Evolutionary conservation across 2,888 invertebrate genomes (phyloP).

Genomic region (Temnothorax rugatulus): DNA sequence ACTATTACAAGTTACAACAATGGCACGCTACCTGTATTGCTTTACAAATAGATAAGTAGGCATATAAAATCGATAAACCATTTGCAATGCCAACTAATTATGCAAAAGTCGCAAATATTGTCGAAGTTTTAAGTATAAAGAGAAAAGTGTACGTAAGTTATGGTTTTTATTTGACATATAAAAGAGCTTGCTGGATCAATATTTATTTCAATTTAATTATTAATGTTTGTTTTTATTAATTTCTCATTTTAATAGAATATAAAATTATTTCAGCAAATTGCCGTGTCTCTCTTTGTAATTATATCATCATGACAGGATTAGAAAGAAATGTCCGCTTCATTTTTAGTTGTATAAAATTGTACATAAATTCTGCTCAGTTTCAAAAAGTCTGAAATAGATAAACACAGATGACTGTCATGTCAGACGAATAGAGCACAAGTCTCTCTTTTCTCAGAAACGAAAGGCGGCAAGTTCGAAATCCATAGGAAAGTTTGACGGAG

Average conservation of each 20-base stretch:
- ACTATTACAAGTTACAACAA: background rate
- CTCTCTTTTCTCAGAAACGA: background rate
- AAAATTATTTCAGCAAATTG: slow-evolving; percentile 1
- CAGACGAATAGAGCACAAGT: background rate
- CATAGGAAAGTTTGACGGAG: slow-evolving; percentile 57
- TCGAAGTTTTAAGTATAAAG: background rate
- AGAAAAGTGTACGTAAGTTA: background rate
- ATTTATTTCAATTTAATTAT: slow-evolving; percentile 10
- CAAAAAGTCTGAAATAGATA: slow-evolving; percentile 1
- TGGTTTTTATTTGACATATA: background rate
- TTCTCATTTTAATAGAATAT: background rate
- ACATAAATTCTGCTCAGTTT: background rate
- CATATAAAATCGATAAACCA: background rate
- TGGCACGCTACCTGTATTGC: background rate
- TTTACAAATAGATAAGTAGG: background rate
- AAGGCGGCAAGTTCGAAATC: slow-evolving; percentile 9
- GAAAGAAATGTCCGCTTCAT: background rate
- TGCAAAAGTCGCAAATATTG: background rate
- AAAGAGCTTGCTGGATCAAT: background rate
- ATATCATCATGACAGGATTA: background rate
- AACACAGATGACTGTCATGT: background rate
- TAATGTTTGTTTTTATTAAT: background rate
- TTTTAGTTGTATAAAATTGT: background rate
- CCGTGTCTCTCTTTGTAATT: background rate
- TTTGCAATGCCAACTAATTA: background rate